Evolutionary conservation across 2,797 vertebrate species (phyloP).

Genomic region (Erethizon dorsatum): DNA sequence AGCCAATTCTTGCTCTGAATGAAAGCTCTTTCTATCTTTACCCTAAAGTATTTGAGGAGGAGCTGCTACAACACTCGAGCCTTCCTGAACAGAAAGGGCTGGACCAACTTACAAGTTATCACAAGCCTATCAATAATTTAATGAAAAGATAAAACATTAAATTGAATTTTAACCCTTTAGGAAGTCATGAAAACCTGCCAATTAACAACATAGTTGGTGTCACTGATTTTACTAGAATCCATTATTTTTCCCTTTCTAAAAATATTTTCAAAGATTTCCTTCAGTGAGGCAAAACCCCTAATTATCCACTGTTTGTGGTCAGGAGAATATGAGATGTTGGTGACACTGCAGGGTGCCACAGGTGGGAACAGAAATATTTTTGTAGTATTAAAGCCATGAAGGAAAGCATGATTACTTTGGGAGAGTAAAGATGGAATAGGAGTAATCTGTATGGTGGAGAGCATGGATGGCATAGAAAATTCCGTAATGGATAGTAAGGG

Average conservation of each 20-base stretch:
- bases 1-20: neutral
- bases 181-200: neutral
- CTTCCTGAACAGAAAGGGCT: neutral
- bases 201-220: neutral
- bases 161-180: neutral
- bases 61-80: neutral
- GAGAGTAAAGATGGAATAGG: neutral
- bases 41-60: neutral
- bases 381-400: neutral
- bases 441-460: neutral
- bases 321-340: neutral
- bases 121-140: neutral
- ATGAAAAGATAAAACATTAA: neutral
- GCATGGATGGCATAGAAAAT: neutral
- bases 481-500: slow-evolving; percentile 5
- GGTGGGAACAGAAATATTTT: neutral
- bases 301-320: neutral
- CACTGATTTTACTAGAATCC: neutral
- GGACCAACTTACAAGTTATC: neutral
- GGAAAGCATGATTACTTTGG: neutral
- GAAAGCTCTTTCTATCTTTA: neutral
- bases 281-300: neutral
- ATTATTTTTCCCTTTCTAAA: neutral
- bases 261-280: neutral
- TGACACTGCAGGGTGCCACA: neutral